phyloP scores from a whole-genome alignment of 2,113 vertebrate genomes.

The Erythrolamprus reginae region DNA sequence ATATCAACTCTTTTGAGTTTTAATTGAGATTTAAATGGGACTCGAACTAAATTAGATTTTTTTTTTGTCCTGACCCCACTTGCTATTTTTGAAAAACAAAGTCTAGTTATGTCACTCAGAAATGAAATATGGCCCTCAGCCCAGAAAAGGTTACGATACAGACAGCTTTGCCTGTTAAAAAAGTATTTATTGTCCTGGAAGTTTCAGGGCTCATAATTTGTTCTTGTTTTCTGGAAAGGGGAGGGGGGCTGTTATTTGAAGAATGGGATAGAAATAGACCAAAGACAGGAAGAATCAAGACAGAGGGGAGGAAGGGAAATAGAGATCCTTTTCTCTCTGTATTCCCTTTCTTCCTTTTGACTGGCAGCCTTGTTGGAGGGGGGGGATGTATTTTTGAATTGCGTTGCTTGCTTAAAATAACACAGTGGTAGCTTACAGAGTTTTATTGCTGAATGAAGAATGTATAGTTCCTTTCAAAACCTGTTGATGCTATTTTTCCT shows the following conservation, averaged over 20 bases:
- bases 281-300: not conserved
- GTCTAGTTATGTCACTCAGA: not conserved
- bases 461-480: not conserved
- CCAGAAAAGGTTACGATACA: not conserved
- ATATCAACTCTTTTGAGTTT: not conserved
- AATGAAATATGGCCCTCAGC: not conserved
- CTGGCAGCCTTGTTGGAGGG: conserved; percentile 8
- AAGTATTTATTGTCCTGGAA: not conserved
- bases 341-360: not conserved
- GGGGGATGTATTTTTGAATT: not conserved
- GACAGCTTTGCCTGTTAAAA: not conserved
- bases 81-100: not conserved
- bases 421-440: not conserved
- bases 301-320: not conserved
- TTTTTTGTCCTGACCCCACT: not conserved
- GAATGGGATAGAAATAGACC: not conserved
- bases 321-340: not conserved
- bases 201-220: not conserved
- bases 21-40: not conserved
- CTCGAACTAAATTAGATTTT: not conserved
- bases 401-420: not conserved
- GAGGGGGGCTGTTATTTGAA: not conserved
- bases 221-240: not conserved
- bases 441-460: not conserved
- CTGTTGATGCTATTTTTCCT: not conserved